Evolutionary conservation across 1,140 invertebrate genomes (phyloP).

Genomic region (Aphelinus certus): DNA sequence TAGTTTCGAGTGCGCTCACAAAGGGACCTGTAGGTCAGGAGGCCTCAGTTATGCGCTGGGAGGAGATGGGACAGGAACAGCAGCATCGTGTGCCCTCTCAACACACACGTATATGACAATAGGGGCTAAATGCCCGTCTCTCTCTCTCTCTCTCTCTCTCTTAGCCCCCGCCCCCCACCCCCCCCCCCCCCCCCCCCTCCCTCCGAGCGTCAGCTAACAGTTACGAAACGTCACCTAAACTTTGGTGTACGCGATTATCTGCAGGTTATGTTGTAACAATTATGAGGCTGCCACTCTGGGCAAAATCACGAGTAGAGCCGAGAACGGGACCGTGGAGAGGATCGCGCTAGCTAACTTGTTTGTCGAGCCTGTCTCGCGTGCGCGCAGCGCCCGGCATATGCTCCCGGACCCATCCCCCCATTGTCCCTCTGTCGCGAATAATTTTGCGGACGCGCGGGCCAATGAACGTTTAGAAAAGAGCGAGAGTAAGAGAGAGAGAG

Average conservation of each 20-base stretch:
- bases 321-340: not conserved
- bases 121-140: constrained; percentile 64
- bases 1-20: not conserved
- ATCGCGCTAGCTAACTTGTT: constrained; percentile 57
- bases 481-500: constrained; percentile 8
- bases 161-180: not conserved
- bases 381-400: constrained; percentile 44
- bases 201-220: constrained; percentile 61
- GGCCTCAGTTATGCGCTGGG: constrained; percentile 43
- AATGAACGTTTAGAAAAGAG: constrained; percentile 44
- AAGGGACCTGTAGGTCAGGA: constrained; percentile 51
- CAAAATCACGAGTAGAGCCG: constrained; percentile 50
- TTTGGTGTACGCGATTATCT: constrained; percentile 65
- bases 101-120: constrained; percentile 59
- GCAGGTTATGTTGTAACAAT: constrained; percentile 66
- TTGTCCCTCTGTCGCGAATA: constrained; percentile 50
- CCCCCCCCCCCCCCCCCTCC: constrained; percentile 23
- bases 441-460: constrained; percentile 50
- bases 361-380: constrained; percentile 50
- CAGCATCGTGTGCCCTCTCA: constrained; percentile 37
- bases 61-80: not conserved
- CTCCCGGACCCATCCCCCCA: constrained; percentile 40
- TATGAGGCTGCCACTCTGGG: constrained; percentile 63
- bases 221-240: constrained; percentile 62
- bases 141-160: constrained; percentile 32